A percentile compares a stretch with the other conserved stretches of the same genome.
phyloP scores from a whole-genome alignment of 2,113 vertebrate species.

The Chinchilla lanigera region DNA sequence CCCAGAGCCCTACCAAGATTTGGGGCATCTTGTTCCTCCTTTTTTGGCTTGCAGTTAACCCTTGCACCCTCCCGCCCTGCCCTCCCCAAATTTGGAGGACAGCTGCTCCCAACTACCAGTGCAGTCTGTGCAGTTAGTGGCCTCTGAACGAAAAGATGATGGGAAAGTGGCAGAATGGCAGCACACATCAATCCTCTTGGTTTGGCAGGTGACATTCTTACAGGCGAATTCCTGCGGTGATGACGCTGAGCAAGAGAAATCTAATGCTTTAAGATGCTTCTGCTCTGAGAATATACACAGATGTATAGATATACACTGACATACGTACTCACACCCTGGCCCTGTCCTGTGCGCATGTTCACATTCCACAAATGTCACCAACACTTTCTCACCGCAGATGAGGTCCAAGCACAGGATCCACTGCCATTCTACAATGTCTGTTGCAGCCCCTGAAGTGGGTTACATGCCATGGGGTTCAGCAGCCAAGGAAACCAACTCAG shows the following conservation, averaged over 20 bases:
- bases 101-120: not conserved
- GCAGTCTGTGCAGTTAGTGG: not conserved
- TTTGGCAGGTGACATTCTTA: constrained; percentile 55
- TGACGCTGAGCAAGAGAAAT: constrained; percentile 26
- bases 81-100: not conserved
- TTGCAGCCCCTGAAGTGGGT: not conserved
- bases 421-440: not conserved
- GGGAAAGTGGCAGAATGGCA: constrained; percentile 30
- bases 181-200: not conserved
- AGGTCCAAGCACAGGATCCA: not conserved
- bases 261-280: constrained; percentile 49
- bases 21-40: not conserved
- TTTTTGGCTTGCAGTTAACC: not conserved
- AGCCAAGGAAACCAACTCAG: constrained; percentile 81
- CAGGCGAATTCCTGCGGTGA: constrained; percentile 38
- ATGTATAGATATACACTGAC: rapidly evolving
- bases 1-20: not conserved
- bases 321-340: not conserved
- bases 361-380: not conserved
- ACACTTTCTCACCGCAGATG: not conserved
- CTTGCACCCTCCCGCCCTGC: not conserved
- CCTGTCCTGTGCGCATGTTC: not conserved
- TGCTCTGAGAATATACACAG: not conserved
- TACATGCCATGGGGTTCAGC: not conserved
- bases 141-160: not conserved